Base-by-base conservation (phyloP, 2,113 vertebrate genomes). In the Ochotona princeps region DNA sequence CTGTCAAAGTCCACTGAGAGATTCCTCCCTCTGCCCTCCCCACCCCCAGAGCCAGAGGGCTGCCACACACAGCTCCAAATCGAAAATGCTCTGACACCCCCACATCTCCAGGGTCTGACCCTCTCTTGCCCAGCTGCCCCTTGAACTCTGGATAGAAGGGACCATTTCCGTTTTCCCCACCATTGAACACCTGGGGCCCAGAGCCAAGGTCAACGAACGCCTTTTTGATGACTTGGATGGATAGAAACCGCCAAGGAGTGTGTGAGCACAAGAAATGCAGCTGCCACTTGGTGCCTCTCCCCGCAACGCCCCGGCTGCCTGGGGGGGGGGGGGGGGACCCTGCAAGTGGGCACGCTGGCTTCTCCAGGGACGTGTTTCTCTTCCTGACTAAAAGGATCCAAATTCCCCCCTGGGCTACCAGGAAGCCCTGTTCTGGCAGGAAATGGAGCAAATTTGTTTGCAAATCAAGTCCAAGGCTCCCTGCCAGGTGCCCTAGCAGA, bases 401-500 rank as follows among this genome's bases (percentile, higher is more conserved):
- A 95, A 84, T 63, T 91, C 87, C 81, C 5, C 38, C 38, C 38
- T 44, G 38, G 8, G 63, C 49, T 76, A 94, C 61, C 95, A 90
- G 96, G 87, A 96, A 96, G 91, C 87, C 86, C 81, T 69, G n/a
- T 83, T 85, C 91, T 93, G 85, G 96, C 96, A 97, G 96, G 95
- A 97, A 97, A 91, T 83, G 2, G n/a, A 93, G 78, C 30, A 89
- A 91, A 92, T 96, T 80, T 96, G 92, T 91, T 96, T 96, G 83
- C 63, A 84, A 74, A 97, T 63, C 4, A 25, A 92, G 89, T 87
- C 95, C 82, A 74, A 84, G 74, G 89, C 87, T 95, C 89, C 63
- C 73, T 1, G 91, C 96, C 92, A 95, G 89, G 86, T 32, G 17
- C 78, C 81, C 7, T 8, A 28, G 84, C 86, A 67, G 44, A 89